Evolutionary conservation across 1,140 invertebrate genomes (phyloP).

Genomic region (Lamellibrachia luymesi): DNA sequence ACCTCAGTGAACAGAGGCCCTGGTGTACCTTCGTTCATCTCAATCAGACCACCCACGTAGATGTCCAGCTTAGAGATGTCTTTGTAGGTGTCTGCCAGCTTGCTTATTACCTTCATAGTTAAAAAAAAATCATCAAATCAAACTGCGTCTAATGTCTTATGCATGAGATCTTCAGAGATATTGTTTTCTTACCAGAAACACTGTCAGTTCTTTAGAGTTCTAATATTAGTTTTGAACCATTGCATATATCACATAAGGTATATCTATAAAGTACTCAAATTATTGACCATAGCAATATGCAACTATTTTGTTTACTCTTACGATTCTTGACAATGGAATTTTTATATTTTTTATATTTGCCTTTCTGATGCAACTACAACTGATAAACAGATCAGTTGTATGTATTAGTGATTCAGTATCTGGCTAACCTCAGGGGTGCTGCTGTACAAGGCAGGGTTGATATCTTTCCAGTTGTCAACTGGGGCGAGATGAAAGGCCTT

Average conservation of each 20-base stretch:
- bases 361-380: not conserved
- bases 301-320: no score
- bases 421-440: slow-evolving; percentile 63
- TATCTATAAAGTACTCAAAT: slow-evolving; percentile 56
- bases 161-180: no score
- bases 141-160: no score
- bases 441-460: slow-evolving; percentile 81
- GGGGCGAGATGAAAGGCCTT: slow-evolving; percentile 59
- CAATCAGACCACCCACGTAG: slow-evolving; percentile 98
- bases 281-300: no score
- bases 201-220: no score
- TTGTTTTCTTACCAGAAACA: no score
- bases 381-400: not conserved
- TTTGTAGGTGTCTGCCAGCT: slow-evolving; percentile 74
- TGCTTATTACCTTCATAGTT: slow-evolving; percentile 65
- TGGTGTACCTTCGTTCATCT: slow-evolving; percentile 79
- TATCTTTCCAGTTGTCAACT: slow-evolving; percentile 60
- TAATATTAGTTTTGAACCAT: no score
- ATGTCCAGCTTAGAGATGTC: slow-evolving; percentile 73
- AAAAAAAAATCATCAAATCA: no score
- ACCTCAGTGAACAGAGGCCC: slow-evolving; percentile 88
- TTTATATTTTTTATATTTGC: not conserved
- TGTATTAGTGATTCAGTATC: not conserved
- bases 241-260: slow-evolving; percentile 63
- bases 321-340: no score